Conservation (phyloP, 2,797 vertebrate genomes). For the Lepus oiostolus region DNA sequence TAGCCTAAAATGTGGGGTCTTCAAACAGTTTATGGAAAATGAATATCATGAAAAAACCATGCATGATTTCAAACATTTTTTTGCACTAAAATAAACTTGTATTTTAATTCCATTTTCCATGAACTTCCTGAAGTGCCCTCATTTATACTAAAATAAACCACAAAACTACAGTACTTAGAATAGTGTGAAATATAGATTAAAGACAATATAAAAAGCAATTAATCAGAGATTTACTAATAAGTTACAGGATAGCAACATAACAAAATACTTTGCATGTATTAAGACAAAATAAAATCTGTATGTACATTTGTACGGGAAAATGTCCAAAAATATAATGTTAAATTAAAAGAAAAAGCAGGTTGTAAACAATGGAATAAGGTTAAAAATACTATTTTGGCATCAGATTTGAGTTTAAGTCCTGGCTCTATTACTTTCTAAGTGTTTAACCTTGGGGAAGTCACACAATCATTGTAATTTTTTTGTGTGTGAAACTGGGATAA, state of each 20-base stretch:
- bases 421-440: background rate
- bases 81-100: too few relatives aligned
- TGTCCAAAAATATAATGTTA: slow-evolving; percentile 46
- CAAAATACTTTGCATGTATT: slow-evolving; percentile 2
- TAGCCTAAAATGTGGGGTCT: too few relatives aligned
- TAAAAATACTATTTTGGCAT: slow-evolving; percentile 40
- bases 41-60: too few relatives aligned
- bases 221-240: slow-evolving; percentile 24
- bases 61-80: too few relatives aligned
- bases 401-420: slow-evolving; percentile 17
- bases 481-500: slow-evolving; percentile 3
- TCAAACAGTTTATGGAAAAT: too few relatives aligned
- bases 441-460: background rate
- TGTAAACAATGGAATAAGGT: slow-evolving; percentile 1
- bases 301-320: background rate
- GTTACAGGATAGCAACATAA: background rate
- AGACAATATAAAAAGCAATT: slow-evolving; percentile 24
- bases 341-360: slow-evolving; percentile 26
- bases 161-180: slow-evolving; percentile 57
- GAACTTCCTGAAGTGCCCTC: background rate
- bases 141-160: slow-evolving; percentile 51
- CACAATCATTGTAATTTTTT: background rate
- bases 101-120: too few relatives aligned
- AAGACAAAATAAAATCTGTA: background rate
- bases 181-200: slow-evolving; percentile 2